phyloP scores from a whole-genome alignment of 2,888 invertebrate genomes.

The Portevinia maculata region DNA sequence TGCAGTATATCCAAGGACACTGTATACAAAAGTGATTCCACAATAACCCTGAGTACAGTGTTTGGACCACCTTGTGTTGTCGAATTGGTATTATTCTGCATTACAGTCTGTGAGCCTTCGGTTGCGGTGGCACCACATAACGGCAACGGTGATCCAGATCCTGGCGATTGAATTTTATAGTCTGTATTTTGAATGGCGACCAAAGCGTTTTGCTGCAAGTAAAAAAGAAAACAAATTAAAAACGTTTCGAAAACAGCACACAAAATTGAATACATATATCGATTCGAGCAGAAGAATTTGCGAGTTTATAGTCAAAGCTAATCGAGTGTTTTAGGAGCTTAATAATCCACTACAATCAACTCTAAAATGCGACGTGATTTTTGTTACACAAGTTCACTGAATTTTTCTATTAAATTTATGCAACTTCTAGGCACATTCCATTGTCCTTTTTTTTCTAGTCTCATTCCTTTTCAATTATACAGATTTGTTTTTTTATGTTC shows the following conservation, averaged over 20 bases:
- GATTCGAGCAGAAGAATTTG: slow-evolving; percentile 25
- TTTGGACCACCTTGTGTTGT: slow-evolving; percentile 90
- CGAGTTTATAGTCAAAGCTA: slow-evolving; percentile 42
- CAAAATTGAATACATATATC: slow-evolving; percentile 50
- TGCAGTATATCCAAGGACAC: slow-evolving; percentile 98
- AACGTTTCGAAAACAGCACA: slow-evolving; percentile 11
- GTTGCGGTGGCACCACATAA: slow-evolving; percentile 84
- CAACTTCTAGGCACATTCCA: background rate
- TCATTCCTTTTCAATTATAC: slow-evolving; percentile 17
- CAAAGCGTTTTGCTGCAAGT: slow-evolving; percentile 89
- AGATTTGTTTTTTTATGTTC: slow-evolving; percentile 10
- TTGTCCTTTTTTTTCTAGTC: slow-evolving; percentile 7
- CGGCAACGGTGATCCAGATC: slow-evolving; percentile 86
- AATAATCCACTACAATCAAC: background rate
- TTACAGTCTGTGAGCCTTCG: slow-evolving; percentile 84
- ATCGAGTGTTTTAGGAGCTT: slow-evolving; percentile 60
- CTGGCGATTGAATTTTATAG: slow-evolving; percentile 85
- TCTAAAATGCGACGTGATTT: slow-evolving; percentile 31
- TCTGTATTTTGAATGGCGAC: slow-evolving; percentile 94
- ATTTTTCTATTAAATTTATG: slow-evolving; percentile 32
- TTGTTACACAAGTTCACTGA: slow-evolving; percentile 23
- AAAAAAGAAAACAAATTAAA: slow-evolving; percentile 66
- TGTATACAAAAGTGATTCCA: slow-evolving; percentile 99
- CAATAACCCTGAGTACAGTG: slow-evolving; percentile 98
- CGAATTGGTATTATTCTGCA: slow-evolving; percentile 82